Base-by-base conservation (phyloP, 2,113 vertebrate genomes). In the Camelus dromedarius region DNA sequence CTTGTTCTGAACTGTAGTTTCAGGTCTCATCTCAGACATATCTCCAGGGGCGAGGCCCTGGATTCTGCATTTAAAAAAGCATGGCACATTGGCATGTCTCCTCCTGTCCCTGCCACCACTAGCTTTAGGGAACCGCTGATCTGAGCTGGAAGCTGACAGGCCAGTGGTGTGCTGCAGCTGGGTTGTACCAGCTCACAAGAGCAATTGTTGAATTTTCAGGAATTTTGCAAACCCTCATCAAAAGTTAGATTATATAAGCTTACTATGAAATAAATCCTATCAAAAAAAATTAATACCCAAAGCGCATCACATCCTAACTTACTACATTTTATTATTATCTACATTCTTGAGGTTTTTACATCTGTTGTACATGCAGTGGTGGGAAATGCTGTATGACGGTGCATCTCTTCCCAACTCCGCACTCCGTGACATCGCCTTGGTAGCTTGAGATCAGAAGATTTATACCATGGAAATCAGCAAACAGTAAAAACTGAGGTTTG, bases 161-260 rank as follows among this genome's bases (percentile, higher is more conserved):
- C 26, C 54, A 73, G 76, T 15, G n/a, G 3, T 32, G 35, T 42
- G 48, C 19, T n/a, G n/a, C 48, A 67, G 58, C n/a, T 60, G 54
- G 67, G 66, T 48, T 54, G 16, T 75, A 64, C 22, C 35, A 48
- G 35, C 73, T 79, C 19, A 0, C 32, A 58, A 52, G 56, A 54
- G 16, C 20, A 0, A 87, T 0, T 42, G 26, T 54, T 70, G 50
- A 56, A 64, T 58, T 92, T 80, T 93, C 62, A 93, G 70, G 32
- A 79, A 73, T 80, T 76, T 32, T 91, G 13, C 67, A 93, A 91
- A 22, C 1, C 52, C 22, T 80, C 50, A 76, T 3, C 60, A 20
- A 85, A 96, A 77, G 50, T 48, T 89, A 95, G 64, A 87, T 87
- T 62, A 75, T 46, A 22, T n/a, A 50, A 66, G n/a, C 26, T 93